Evolutionary conservation across 2,797 vertebrate genomes (phyloP).

Genomic region (Neosilurus hyrtlii): DNA sequence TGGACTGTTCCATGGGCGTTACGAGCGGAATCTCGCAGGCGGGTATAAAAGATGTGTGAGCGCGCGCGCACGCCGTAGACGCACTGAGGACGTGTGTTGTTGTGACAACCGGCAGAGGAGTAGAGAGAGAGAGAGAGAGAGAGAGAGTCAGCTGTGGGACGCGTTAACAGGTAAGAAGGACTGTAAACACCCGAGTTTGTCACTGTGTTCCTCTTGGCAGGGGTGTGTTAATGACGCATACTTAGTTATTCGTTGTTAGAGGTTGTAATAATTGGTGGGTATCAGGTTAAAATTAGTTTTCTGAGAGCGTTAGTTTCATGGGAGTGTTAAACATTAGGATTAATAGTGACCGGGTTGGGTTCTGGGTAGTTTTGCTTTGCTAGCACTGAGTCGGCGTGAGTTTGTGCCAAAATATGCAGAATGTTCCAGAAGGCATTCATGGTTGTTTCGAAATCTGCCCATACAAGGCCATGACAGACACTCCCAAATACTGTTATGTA

Average conservation of each 20-base stretch:
- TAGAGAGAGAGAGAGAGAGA: too few relatives aligned
- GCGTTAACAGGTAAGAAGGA: slow-evolving; percentile 16
- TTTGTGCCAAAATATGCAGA: slow-evolving; percentile 26
- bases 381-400: slow-evolving; percentile 5
- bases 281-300: background rate
- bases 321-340: background rate
- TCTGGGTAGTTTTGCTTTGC: background rate
- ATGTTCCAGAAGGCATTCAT: slow-evolving; percentile 47
- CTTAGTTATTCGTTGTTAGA: too few relatives aligned
- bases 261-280: background rate
- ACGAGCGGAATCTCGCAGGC: background rate
- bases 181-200: background rate
- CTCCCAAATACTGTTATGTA: slow-evolving; percentile 27
- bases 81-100: background rate
- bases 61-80: background rate
- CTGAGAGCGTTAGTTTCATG: too few relatives aligned
- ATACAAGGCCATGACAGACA: slow-evolving; percentile 26
- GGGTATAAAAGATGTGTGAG: background rate
- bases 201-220: too few relatives aligned
- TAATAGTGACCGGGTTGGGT: background rate
- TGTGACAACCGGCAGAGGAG: too few relatives aligned
- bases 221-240: too few relatives aligned
- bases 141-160: too few relatives aligned
- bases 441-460: slow-evolving; percentile 21
- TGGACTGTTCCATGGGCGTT: slow-evolving; percentile 32